Evolutionary conservation across 2,797 vertebrate genomes (phyloP).

Genomic region (Choloepus didactylus): DNA sequence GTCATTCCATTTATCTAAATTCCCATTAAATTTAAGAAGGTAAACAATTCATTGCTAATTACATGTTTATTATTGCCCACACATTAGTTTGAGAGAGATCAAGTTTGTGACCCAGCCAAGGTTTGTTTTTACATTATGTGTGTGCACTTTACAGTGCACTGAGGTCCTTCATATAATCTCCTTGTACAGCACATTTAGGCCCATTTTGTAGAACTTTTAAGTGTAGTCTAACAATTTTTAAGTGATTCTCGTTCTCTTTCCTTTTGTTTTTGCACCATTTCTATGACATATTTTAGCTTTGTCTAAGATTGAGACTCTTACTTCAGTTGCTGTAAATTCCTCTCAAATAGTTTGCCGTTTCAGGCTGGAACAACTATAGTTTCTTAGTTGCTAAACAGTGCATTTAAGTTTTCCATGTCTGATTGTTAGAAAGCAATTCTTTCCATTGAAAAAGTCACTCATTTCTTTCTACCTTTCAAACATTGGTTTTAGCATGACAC

Average conservation of each 20-base stretch:
- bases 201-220: background rate
- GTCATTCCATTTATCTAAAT: background rate
- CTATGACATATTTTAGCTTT: background rate
- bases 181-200: background rate
- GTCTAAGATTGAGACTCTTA: background rate
- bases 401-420: background rate
- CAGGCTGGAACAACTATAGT: background rate
- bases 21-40: background rate
- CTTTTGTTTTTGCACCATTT: background rate
- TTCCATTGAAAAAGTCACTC: background rate
- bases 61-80: background rate
- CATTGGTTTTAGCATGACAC: background rate
- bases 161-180: background rate
- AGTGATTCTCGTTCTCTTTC: background rate
- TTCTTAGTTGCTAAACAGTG: background rate
- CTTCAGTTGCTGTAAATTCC: background rate
- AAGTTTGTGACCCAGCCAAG: background rate
- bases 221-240: background rate
- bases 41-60: background rate
- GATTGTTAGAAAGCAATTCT: background rate
- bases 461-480: background rate
- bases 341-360: background rate
- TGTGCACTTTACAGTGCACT: rapidly evolving
- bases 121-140: background rate
- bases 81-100: background rate